A percentile compares a stretch with the other conserved stretches of the same genome.
Conservation (phyloP, 2,888 invertebrate genomes). For the Muscina levida region DNA sequence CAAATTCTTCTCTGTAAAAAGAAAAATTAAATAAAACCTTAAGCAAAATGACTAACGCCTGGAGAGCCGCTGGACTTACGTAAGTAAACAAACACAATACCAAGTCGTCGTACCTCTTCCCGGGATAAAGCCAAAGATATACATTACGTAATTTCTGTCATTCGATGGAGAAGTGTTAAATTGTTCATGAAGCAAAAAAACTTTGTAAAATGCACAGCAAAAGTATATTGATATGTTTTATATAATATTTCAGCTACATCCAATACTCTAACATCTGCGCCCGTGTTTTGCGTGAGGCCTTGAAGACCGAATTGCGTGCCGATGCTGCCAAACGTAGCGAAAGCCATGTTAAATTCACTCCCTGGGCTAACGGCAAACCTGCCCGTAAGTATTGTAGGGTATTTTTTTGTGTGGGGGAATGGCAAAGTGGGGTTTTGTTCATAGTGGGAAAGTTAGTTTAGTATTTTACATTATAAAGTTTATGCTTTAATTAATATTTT, state of each 20-base stretch:
- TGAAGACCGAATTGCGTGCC: conserved; percentile 87
- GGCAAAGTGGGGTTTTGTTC: too few relatives aligned
- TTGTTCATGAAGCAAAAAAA: neutral
- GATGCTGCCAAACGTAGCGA: conserved; percentile 90
- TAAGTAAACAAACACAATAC: conserved; percentile 80
- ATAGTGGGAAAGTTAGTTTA: too few relatives aligned
- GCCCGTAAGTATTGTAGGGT: conserved; percentile 84
- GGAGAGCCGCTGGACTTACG: conserved; percentile 93
- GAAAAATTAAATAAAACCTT: conserved; percentile 45
- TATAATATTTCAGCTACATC: conserved; percentile 87
- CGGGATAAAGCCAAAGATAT: neutral
- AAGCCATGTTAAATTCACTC: conserved; percentile 89
- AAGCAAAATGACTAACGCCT: conserved; percentile 85
- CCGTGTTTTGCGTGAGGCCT: conserved; percentile 87
- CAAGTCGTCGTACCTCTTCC: too few relatives aligned
- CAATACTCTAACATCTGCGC: conserved; percentile 98
- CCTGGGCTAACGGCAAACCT: conserved; percentile 94
- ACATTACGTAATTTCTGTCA: conserved; percentile 66
- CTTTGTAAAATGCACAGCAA: neutral
- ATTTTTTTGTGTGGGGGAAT: conserved; percentile 23
- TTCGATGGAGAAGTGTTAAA: conserved; percentile 17
- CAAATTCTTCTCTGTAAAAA: conserved; percentile 40
- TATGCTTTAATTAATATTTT: conserved; percentile 44
- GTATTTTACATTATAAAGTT: neutral
- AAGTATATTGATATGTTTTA: neutral